A percentile compares a stretch with the other conserved stretches of the same genome.
Conservation (phyloP, 2,113 vertebrate species). For the Larimichthys polyactis region DNA sequence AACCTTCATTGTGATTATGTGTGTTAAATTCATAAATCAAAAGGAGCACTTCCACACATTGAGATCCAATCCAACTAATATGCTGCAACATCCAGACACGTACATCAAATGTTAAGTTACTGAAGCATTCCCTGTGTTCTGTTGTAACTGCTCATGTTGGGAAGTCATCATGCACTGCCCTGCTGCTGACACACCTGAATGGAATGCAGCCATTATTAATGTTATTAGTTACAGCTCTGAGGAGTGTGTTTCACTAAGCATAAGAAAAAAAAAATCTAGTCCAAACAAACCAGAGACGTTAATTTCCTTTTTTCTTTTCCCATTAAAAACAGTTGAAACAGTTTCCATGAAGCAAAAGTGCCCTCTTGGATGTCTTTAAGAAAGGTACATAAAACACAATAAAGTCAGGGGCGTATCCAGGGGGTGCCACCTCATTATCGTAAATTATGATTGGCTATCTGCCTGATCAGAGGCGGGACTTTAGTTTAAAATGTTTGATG, state of each 20-base stretch:
- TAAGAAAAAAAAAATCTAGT: background rate
- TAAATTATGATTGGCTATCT: no score
- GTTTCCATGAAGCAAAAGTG: no score
- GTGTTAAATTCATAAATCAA: background rate
- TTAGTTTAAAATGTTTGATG: no score
- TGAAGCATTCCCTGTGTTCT: slow-evolving; percentile 14
- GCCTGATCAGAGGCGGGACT: no score
- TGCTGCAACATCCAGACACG: background rate
- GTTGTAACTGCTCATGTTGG: background rate
- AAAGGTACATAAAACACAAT: no score
- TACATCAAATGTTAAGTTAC: background rate
- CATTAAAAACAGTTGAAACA: no score
- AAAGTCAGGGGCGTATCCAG: no score
- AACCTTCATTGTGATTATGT: background rate
- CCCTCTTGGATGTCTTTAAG: no score
- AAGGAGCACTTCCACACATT: background rate
- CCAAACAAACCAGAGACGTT: background rate
- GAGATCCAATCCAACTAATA: background rate
- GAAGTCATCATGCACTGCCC: background rate
- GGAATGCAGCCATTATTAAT: background rate
- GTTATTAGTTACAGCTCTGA: background rate
- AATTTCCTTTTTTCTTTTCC: no score
- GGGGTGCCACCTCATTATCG: no score
- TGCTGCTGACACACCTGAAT: background rate
- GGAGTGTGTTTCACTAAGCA: background rate